These are phyloP conservation scores for Porites cylindrica DNA, from an alignment of 92 coral and sea anemone genomes.

Conservation along the genomic window DNA sequence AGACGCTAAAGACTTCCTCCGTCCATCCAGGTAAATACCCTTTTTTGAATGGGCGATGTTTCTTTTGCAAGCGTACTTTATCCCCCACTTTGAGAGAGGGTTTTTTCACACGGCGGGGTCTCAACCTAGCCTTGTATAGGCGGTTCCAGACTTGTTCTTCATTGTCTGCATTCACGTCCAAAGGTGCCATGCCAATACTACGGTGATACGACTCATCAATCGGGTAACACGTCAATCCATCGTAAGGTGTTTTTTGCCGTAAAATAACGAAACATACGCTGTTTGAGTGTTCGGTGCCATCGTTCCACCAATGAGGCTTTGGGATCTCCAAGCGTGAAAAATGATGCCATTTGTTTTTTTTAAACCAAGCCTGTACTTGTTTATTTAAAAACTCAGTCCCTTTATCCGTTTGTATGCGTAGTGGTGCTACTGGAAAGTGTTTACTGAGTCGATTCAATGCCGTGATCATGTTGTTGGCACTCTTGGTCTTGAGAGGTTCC, in stretches of 20 bases:
- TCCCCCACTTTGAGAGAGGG: constrained; percentile 38
- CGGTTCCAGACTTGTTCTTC: constrained; percentile 42
- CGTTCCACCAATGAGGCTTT: too few species aligned
- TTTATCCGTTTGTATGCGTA: too few species aligned
- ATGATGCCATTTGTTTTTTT: too few species aligned
- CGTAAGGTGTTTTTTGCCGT: constrained; percentile 19
- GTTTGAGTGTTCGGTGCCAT: constrained; percentile 44
- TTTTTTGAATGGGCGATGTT: constrained; percentile 20
- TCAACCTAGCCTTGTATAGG: not conserved
- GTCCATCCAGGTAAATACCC: constrained; percentile 59
- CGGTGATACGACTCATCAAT: too few species aligned
- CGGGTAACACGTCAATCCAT: constrained; percentile 40
- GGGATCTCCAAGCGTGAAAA: too few species aligned
- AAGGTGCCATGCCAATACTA: constrained; percentile 42
- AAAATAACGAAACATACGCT: constrained; percentile 49
- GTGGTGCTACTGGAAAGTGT: not conserved
- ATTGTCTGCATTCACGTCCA: constrained; percentile 28
- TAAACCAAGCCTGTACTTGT: too few species aligned
- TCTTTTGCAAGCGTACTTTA: constrained; percentile 38
- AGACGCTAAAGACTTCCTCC: constrained; percentile 50
- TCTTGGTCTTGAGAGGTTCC: constrained; percentile 47
- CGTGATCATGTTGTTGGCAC: constrained; percentile 2
- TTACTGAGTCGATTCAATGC: not conserved
- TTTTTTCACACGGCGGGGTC: too few species aligned
- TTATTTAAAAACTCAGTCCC: too few species aligned